A percentile compares a stretch with the other conserved stretches of the same genome.
These are phyloP conservation scores for Sphaerophoria taeniata DNA, from an alignment of 2,888 invertebrate species.

Conservation along the genomic window DNA sequence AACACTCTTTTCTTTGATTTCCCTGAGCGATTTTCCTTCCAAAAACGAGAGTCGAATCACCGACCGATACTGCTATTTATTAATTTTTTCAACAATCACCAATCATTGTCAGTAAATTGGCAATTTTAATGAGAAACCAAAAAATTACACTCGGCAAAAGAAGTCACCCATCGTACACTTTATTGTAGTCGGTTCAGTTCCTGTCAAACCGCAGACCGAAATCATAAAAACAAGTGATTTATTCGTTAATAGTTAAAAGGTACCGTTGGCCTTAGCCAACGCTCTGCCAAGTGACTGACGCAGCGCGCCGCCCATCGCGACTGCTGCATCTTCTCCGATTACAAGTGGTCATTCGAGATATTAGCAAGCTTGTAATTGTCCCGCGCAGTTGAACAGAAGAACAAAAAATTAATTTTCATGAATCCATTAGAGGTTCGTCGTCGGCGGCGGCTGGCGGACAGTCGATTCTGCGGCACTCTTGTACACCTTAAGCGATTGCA, in stretches of 20 bases:
- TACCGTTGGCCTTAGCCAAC: constrained; percentile 23
- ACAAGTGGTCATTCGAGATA: constrained; percentile 47
- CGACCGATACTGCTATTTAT: too few species aligned
- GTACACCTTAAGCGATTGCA: constrained; percentile 66
- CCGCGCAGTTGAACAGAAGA: constrained; percentile 61
- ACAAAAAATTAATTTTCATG: constrained; percentile 63
- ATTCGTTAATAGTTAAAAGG: constrained; percentile 39
- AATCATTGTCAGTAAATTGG: constrained; percentile 14
- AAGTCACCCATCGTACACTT: constrained; percentile 6
- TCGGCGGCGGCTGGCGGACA: not conserved
- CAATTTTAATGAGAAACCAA: not conserved
- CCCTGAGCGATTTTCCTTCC: too few species aligned
- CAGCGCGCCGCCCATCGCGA: not conserved
- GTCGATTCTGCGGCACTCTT: constrained; percentile 54
- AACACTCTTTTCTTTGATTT: too few species aligned
- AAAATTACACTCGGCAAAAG: not conserved
- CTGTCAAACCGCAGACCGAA: constrained; percentile 16
- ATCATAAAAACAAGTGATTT: constrained; percentile 43
- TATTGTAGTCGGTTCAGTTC: constrained; percentile 3
- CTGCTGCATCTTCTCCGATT: constrained; percentile 49
- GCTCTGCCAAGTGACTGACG: not conserved
- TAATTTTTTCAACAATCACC: constrained; percentile 33
- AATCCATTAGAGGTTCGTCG: constrained; percentile 48
- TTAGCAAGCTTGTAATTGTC: constrained; percentile 64
- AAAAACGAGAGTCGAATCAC: too few species aligned